A percentile compares a stretch with the other conserved stretches of the same genome.
Conservation (phyloP, 2,113 vertebrate genomes). For the Thunnus maccoyii region DNA sequence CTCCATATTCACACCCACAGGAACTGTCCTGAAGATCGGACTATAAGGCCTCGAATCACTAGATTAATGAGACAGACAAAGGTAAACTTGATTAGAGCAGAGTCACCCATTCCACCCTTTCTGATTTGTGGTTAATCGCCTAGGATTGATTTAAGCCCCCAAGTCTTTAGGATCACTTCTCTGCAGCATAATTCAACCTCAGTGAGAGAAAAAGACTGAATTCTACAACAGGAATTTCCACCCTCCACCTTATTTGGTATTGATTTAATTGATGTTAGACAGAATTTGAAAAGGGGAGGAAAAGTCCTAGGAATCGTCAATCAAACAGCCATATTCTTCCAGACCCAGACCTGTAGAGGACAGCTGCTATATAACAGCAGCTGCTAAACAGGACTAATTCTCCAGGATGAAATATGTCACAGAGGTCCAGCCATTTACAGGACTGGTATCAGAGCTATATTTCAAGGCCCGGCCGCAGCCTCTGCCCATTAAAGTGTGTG, state of each 20-base stretch:
- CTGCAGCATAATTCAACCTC: conserved; percentile 33
- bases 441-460: conserved; percentile 79
- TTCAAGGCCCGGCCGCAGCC: conserved; percentile 77
- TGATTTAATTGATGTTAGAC: conserved; percentile 40
- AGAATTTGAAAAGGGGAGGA: conserved; percentile 6
- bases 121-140: conserved; percentile 64
- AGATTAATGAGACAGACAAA: conserved; percentile 80
- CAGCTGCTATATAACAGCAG: conserved; percentile 71
- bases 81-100: conserved; percentile 69
- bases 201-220: conserved; percentile 22
- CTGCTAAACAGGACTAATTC: conserved; percentile 82
- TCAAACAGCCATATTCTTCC: conserved; percentile 62
- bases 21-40: conserved; percentile 52
- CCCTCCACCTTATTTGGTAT: conserved; percentile 7
- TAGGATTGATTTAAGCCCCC: conserved; percentile 63
- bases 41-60: conserved; percentile 41
- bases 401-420: conserved; percentile 77
- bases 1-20: conserved; percentile 61
- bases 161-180: conserved; percentile 37
- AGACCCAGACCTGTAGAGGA: conserved; percentile 40
- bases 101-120: conserved; percentile 55
- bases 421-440: conserved; percentile 77
- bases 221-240: conserved; percentile 20
- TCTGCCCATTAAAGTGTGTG: conserved; percentile 81
- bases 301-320: conserved; percentile 47